Conservation (phyloP, 1,140 invertebrate species). For the Dreissena rostriformis region DNA sequence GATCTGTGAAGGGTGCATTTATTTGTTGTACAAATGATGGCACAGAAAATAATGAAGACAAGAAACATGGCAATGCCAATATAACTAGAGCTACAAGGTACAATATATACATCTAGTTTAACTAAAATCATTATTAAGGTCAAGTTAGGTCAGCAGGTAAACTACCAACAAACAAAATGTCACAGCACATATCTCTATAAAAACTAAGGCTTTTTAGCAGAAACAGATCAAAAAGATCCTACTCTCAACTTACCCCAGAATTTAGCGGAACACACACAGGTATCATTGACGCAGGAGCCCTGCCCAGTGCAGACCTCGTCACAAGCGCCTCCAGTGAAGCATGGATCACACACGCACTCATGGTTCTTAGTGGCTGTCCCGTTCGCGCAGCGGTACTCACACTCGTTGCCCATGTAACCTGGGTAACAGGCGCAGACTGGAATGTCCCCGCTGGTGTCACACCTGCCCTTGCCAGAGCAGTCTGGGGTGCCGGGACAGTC, state of each 20-base stretch:
- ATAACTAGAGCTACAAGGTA: too few relatives aligned
- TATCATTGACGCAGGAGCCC: constrained; percentile 66
- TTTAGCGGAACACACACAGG: constrained; percentile 62
- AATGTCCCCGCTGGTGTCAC: constrained; percentile 58
- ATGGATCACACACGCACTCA: constrained; percentile 65
- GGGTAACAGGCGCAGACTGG: constrained; percentile 65
- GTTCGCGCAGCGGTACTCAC: constrained; percentile 67
- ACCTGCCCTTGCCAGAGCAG: constrained; percentile 66
- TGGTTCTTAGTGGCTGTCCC: constrained; percentile 57
- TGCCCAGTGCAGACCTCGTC: constrained; percentile 66
- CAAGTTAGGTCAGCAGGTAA: too few relatives aligned
- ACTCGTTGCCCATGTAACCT: constrained; percentile 70
- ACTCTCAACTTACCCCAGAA: constrained; percentile 67
- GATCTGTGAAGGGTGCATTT: too few relatives aligned
- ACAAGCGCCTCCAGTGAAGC: constrained; percentile 60
- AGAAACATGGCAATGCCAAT: too few relatives aligned
- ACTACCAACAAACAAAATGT: too few relatives aligned
- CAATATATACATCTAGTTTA: too few relatives aligned
- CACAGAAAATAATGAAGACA: too few relatives aligned
- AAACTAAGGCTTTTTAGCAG: too few relatives aligned
- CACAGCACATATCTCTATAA: too few relatives aligned
- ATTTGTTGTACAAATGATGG: too few relatives aligned
- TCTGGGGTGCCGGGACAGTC: constrained; percentile 73
- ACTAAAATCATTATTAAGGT: too few relatives aligned
- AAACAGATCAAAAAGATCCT: too few relatives aligned